Evolutionary conservation across 1,140 invertebrate species (phyloP).

Genomic region (Grapholita molesta): DNA sequence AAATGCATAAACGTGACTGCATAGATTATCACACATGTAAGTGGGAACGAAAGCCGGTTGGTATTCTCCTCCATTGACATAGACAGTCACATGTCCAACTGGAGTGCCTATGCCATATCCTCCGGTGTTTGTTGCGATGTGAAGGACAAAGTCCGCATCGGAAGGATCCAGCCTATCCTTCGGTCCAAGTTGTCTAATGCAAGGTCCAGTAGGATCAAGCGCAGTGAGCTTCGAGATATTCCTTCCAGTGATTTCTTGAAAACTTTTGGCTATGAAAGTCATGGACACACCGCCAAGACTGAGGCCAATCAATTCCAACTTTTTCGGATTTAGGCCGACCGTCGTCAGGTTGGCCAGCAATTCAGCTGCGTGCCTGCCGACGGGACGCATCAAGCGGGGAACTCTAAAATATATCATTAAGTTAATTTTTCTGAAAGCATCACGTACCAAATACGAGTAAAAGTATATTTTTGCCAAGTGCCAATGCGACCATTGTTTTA

Average conservation of each 20-base stretch:
- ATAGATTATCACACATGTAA: constrained; percentile 42
- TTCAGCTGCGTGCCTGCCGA: constrained; percentile 46
- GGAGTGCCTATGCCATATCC: constrained; percentile 82
- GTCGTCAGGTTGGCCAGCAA: constrained; percentile 45
- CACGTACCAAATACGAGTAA: too few relatives aligned
- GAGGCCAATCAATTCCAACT: constrained; percentile 49
- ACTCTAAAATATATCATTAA: constrained; percentile 61
- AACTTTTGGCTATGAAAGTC: constrained; percentile 54
- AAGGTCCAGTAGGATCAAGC: constrained; percentile 60
- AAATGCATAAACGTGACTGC: constrained; percentile 48
- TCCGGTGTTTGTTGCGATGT: constrained; percentile 83
- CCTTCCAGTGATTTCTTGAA: constrained; percentile 47
- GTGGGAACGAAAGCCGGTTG: constrained; percentile 79
- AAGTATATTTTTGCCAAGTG: too few relatives aligned
- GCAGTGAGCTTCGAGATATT: constrained; percentile 58
- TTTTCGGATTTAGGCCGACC: constrained; percentile 49
- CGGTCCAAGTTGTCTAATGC: constrained; percentile 53
- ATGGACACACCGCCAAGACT: constrained; percentile 56
- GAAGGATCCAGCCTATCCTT: constrained; percentile 49
- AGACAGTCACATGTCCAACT: constrained; percentile 82
- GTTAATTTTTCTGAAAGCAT: too few relatives aligned
- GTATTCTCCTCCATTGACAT: constrained; percentile 84
- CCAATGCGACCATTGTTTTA: too few relatives aligned
- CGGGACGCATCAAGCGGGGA: constrained; percentile 41
- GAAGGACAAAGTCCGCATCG: constrained; percentile 73